phyloP scores from a whole-genome alignment of 2,888 invertebrate genomes.

The Chrysomela aeneicollis region DNA sequence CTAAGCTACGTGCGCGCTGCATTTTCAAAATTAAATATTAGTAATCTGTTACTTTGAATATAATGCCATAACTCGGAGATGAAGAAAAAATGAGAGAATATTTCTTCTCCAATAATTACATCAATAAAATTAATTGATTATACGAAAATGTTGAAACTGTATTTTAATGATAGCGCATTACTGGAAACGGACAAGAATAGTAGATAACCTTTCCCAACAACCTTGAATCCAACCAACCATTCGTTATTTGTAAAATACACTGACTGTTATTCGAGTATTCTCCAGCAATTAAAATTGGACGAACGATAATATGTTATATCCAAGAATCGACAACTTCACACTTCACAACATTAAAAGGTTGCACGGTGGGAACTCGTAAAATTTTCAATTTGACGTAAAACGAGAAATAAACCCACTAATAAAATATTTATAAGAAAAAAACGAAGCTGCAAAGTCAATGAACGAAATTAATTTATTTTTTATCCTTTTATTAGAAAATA shows the following conservation, averaged over 20 bases:
- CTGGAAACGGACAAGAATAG: background rate
- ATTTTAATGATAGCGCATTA: slow-evolving; percentile 2
- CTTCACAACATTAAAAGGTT: background rate
- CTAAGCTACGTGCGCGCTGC: background rate
- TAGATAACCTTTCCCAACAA: background rate
- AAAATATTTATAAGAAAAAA: background rate
- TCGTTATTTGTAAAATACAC: background rate
- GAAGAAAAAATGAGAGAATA: background rate
- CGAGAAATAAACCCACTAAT: background rate
- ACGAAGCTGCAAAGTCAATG: background rate
- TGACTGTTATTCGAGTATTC: background rate
- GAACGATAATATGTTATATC: background rate
- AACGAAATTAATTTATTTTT: background rate
- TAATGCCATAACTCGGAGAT: background rate
- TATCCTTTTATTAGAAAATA: no score
- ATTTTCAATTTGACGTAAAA: background rate
- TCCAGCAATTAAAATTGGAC: background rate
- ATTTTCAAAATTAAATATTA: background rate
- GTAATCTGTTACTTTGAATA: background rate
- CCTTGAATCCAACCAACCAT: background rate
- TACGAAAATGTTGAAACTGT: background rate
- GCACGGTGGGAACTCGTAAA: background rate
- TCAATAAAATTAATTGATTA: no score
- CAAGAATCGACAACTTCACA: no score
- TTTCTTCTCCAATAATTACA: no score